Base-by-base conservation (phyloP, 2,797 vertebrate genomes). In the Mus caroli region DNA sequence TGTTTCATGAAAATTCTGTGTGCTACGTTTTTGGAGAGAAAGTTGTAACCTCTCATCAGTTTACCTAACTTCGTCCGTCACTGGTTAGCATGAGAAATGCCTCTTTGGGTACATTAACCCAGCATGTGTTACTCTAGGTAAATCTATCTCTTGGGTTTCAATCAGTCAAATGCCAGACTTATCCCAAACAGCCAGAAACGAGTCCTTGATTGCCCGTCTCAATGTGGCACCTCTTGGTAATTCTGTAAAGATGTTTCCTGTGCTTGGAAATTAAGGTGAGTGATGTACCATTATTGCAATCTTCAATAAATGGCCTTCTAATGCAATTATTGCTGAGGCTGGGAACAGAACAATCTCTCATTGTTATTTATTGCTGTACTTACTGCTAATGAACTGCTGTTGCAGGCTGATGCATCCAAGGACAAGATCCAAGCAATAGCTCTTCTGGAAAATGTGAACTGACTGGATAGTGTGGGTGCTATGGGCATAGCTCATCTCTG, bases 311-410 rank as follows among this genome's bases (percentile, higher is more conserved):
- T 92, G 91, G 91, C 79, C 76, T 90, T 93, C 92, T 96, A 97
- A 96, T 94, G 92, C 94, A 97, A 54, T 97, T 97, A 97, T 88
- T 85, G 97, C 73, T 92, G 64, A 86, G 89, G 85, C 11, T 67
- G 78, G 92, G 91, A 92, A 97, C 73, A 92, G 95, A 95, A 91
- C 83, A 95, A 58, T 96, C 92, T 80, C 88, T 97, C 96, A 85
- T 43, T 94, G 91, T 97, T 97, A 96, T 96, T 97, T 97, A 97
- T 95, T 78, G 67, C 92, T 92, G n/a, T 58, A 84, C 95, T 96
- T 91, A 94, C n/a, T 85, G 94, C 84, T 87, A 95, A 97, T 95
- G 96, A 97, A 94, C 92, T n/a, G 76, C 83, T 92, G 46, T 89
- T 96, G 79, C 43, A 94, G 73, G 83, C 34, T 92, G 95, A 92